Conservation (phyloP, 2,888 invertebrate species). For the Drosophila tripunctata region DNA sequence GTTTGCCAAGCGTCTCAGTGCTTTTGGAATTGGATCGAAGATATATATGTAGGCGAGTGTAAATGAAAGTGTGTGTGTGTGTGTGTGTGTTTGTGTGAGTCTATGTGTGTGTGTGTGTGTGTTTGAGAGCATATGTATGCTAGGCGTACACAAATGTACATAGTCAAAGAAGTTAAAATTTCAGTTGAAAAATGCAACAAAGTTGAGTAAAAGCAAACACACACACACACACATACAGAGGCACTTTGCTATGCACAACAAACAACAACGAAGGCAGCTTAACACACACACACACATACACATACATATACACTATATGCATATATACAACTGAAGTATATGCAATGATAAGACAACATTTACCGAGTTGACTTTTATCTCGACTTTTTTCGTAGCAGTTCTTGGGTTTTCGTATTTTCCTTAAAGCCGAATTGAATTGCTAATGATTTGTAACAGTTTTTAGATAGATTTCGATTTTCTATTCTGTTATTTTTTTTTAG, state of each 20-base stretch:
- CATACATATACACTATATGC: not conserved
- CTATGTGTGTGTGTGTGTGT: not conserved
- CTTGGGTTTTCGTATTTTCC: not conserved
- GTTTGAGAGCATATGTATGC: not conserved
- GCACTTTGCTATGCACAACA: conserved; percentile 16
- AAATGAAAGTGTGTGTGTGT: not conserved
- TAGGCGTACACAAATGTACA: not conserved
- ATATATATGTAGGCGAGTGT: not conserved
- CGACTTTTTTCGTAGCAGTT: not conserved
- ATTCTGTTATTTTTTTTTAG: too few species aligned
- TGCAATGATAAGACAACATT: conserved; percentile 28
- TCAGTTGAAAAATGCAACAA: conserved; percentile 6
- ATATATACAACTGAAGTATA: too few species aligned
- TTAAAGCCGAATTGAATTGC: not conserved
- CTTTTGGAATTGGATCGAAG: not conserved
- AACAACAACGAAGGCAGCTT: conserved; percentile 34
- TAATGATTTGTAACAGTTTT: conserved; percentile 18
- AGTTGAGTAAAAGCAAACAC: conserved; percentile 15
- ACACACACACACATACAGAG: not conserved
- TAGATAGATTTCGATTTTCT: too few species aligned
- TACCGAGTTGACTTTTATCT: not conserved
- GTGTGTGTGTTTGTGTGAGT: not conserved
- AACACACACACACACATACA: conserved; percentile 11
- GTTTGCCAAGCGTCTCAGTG: not conserved
- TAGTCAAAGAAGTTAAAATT: conserved; percentile 10